phyloP scores from a whole-genome alignment of 2,888 invertebrate genomes.

The Eueremaeus valkanovi region DNA sequence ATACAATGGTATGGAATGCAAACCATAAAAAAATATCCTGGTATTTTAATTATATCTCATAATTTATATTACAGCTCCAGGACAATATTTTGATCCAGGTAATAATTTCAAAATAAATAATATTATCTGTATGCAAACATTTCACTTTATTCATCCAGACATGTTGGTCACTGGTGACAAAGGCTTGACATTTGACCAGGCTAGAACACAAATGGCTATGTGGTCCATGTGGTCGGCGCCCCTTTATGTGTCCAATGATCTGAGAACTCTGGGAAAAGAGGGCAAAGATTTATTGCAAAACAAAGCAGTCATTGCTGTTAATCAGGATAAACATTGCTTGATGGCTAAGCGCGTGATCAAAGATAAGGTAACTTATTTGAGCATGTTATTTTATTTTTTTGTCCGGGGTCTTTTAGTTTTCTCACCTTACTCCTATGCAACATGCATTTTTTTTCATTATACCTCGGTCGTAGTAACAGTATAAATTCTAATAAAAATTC shows the following conservation, averaged over 20 bases:
- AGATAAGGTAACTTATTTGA: neutral
- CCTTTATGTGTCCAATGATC: conserved; percentile 92
- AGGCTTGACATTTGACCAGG: conserved; percentile 87
- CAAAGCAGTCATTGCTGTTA: conserved; percentile 82
- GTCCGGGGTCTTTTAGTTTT: too few relatives aligned
- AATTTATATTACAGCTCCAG: too few relatives aligned
- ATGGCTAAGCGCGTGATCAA: conserved; percentile 67
- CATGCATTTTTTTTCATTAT: too few relatives aligned
- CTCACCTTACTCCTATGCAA: too few relatives aligned
- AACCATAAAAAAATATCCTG: too few relatives aligned
- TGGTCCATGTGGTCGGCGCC: conserved; percentile 95
- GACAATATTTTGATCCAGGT: too few relatives aligned
- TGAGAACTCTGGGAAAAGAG: conserved; percentile 78
- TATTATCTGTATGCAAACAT: neutral
- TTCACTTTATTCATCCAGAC: conserved; percentile 35
- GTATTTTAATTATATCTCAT: too few relatives aligned
- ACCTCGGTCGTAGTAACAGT: too few relatives aligned
- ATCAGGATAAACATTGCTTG: conserved; percentile 85
- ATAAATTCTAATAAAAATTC: too few relatives aligned
- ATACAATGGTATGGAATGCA: conserved; percentile 37
- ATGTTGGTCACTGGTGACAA: conserved; percentile 40
- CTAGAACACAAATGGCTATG: conserved; percentile 91
- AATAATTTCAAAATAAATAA: neutral
- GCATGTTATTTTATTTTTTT: neutral
- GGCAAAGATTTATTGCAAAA: conserved; percentile 88